Base-by-base conservation (phyloP, 2,113 vertebrate species). In the Trichomycterus rosablanca region DNA sequence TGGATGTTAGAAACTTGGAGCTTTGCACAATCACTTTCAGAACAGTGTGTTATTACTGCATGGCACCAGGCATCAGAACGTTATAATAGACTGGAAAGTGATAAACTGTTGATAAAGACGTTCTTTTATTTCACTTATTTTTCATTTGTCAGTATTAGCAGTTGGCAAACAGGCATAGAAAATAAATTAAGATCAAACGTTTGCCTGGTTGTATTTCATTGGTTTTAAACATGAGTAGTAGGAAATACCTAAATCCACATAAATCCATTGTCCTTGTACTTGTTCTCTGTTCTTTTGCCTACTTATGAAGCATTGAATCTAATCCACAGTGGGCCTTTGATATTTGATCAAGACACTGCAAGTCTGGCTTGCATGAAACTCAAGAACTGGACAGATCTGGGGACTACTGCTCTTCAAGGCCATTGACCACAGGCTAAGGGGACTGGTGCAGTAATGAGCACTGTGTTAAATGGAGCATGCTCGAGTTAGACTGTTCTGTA, bases 321-420 rank as follows among this genome's bases (percentile, higher is more conserved):
- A 51, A 55, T 55, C 26, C 49, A 24, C 44, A 30, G 37, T 37
- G 43, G 23, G 10, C 23, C 52, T 65, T 65, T 65, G 63, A 65
- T 57, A 65, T 57, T 39, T n/a, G 43, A 65, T 39, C 56, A 34
- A n/a, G 10, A 49, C 63, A 56, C 40, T 24, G 16, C 23, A n/a
- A 39, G 2, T 49, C 44, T 56, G 44, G 22, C 45, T 15, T 34
- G 20, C 34, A 30, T 56, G 32, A 49, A 56, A 48, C 2, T 2
- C 5, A 56, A 34, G 43, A 40, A 48, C 16, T 48, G 43, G 15
- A n/a, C 22, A 24, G 20, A 39, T 37, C 40, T 63, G 26, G 5
- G 35, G 16, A 12, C 16, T 26, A 14, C 5, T 57, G n/a, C 34
- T 16, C 19, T 64, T 45, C 19, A 26, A n/a, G n/a, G n/a, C n/a